Conservation (phyloP, 2,888 invertebrate species). For the Lycia hirtaria region DNA sequence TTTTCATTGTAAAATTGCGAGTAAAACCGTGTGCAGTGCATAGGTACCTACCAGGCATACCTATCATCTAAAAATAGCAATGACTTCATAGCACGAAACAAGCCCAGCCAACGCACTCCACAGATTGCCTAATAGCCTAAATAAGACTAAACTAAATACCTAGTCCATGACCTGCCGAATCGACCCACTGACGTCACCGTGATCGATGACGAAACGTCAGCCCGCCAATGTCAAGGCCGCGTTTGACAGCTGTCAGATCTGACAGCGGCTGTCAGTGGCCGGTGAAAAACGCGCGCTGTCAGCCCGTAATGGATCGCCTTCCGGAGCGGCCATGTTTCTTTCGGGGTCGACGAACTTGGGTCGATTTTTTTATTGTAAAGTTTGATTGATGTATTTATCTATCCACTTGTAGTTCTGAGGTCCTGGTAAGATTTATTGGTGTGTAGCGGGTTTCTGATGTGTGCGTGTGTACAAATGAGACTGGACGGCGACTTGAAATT, state of each 20-base stretch:
- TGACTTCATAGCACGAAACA: slow-evolving; percentile 10
- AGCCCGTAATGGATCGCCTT: slow-evolving; percentile 76
- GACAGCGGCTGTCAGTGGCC: slow-evolving; percentile 47
- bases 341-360: slow-evolving; percentile 61
- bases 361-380: slow-evolving; percentile 36
- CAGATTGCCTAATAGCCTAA: slow-evolving; percentile 20
- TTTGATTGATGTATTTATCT: slow-evolving; percentile 40
- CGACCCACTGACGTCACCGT: slow-evolving; percentile 45
- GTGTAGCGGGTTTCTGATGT: slow-evolving; percentile 23
- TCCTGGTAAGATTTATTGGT: slow-evolving; percentile 29
- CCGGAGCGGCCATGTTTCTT: slow-evolving; percentile 64
- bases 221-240: slow-evolving; percentile 47
- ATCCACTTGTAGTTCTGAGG: slow-evolving; percentile 39
- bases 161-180: slow-evolving; percentile 36
- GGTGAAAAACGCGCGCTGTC: slow-evolving; percentile 75
- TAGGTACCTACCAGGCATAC: too few relatives aligned
- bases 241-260: slow-evolving; percentile 48
- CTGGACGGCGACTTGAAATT: slow-evolving; percentile 13
- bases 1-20: neutral
- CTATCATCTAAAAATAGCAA: neutral
- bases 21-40: neutral
- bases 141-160: slow-evolving; percentile 16
- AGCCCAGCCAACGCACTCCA: slow-evolving; percentile 13
- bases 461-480: slow-evolving; percentile 21
- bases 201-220: slow-evolving; percentile 47